Conservation (phyloP, 2,797 vertebrate species). For the Acanthopagrus latus region DNA sequence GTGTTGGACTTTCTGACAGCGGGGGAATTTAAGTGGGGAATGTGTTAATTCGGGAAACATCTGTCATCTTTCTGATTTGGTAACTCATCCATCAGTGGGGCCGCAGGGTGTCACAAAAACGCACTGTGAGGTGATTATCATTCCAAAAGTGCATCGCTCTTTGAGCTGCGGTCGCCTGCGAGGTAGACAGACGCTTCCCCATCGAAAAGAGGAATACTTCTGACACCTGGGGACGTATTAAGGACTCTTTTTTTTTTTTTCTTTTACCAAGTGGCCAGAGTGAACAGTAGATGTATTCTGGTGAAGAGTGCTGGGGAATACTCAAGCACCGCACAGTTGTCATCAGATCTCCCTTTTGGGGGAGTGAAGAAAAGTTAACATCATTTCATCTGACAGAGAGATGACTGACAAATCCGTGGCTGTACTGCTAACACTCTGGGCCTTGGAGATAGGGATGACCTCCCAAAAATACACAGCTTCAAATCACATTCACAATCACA, state of each 20-base stretch:
- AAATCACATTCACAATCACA: constrained; percentile 6
- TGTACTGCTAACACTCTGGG: constrained; percentile 29
- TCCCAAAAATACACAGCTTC: constrained; percentile 3
- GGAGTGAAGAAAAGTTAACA: constrained; percentile 46
- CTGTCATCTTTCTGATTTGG: constrained; percentile 64
- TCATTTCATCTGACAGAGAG: constrained; percentile 67
- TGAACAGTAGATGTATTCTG: constrained; percentile 54
- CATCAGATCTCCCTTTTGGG: constrained; percentile 60
- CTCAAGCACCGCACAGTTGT: constrained; percentile 57
- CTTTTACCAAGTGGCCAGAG: constrained; percentile 51
- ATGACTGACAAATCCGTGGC: constrained; percentile 53
- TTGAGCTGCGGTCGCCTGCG: constrained; percentile 56
- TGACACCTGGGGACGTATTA: constrained; percentile 65
- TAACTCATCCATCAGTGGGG: constrained; percentile 47
- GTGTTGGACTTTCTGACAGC: constrained; percentile 35
- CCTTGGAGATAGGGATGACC: constrained; percentile 42
- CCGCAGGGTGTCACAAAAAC: constrained; percentile 44
- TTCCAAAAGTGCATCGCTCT: constrained; percentile 52
- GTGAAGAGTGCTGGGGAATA: constrained; percentile 46
- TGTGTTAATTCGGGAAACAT: constrained; percentile 68
- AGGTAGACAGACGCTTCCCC: constrained; percentile 40
- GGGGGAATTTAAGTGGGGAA: constrained; percentile 4
- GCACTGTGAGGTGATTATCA: constrained; percentile 61
- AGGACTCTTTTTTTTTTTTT: constrained; percentile 26
- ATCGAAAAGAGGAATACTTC: constrained; percentile 47